phyloP scores from a whole-genome alignment of 2,888 invertebrate genomes.

The Drosophila mercatorum region DNA sequence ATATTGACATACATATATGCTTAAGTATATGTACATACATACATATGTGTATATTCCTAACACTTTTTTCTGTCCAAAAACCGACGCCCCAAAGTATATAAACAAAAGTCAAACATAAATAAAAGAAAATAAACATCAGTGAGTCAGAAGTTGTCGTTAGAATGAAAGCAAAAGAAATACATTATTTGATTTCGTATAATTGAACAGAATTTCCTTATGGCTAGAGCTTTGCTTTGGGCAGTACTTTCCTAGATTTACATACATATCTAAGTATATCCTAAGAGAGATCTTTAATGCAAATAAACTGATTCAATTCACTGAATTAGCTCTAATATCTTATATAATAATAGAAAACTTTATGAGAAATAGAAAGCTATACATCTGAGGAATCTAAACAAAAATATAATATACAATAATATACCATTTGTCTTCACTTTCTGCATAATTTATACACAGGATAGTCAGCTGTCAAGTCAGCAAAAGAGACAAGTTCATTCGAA shows the following conservation, averaged over 20 bases:
- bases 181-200: neutral
- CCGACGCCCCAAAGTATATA: conserved; percentile 6
- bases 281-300: too few relatives aligned
- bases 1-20: neutral
- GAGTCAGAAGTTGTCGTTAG: conserved; percentile 29
- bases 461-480: neutral
- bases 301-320: too few relatives aligned
- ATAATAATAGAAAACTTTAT: too few relatives aligned
- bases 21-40: neutral
- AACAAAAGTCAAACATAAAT: conserved; percentile 16
- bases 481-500: conserved; percentile 4
- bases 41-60: neutral
- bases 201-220: neutral
- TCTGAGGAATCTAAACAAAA: too few relatives aligned
- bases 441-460: neutral
- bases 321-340: too few relatives aligned
- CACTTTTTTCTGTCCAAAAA: neutral
- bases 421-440: neutral
- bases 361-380: too few relatives aligned
- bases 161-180: neutral
- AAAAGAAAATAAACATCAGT: conserved; percentile 4
- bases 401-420: neutral
- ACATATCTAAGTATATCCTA: too few relatives aligned
- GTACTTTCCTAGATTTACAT: neutral
- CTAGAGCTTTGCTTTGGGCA: neutral